These are phyloP conservation scores for Propithecus perrieri DNA, from an alignment of 2,797 vertebrate genomes.

Conservation along the genomic window DNA sequence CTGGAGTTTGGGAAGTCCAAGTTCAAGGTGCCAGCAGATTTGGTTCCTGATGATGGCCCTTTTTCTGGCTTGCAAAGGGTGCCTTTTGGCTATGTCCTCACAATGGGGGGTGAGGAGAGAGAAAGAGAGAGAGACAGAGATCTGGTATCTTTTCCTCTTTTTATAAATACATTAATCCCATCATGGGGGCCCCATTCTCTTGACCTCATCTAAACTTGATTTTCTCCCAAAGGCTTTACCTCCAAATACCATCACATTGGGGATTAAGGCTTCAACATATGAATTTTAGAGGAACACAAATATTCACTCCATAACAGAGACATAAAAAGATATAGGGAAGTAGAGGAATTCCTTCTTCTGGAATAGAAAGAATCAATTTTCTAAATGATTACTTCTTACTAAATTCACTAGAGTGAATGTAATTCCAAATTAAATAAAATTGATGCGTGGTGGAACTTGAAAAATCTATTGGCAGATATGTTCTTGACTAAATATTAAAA, in stretches of 20 bases:
- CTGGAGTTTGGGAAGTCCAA: neutral
- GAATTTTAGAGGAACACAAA: neutral
- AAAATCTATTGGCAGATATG: neutral
- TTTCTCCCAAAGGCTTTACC: accelerated
- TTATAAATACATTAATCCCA: neutral
- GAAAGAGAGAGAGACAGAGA: neutral
- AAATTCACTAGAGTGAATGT: neutral
- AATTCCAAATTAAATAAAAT: constrained; percentile 17
- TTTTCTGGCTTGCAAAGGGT: neutral
- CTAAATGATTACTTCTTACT: neutral
- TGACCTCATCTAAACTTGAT: neutral
- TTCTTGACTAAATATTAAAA: constrained; percentile 46
- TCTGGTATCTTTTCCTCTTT: neutral
- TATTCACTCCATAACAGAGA: neutral
- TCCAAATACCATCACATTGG: neutral
- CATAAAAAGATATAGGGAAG: neutral
- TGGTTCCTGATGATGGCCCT: neutral
- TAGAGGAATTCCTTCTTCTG: neutral
- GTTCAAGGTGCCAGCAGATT: neutral
- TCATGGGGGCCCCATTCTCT: neutral
- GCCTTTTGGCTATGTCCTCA: neutral
- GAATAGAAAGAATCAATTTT: neutral
- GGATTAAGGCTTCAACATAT: neutral
- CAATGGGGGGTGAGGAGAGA: neutral
- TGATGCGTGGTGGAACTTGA: neutral